These are phyloP conservation scores for Chlorospingus flavigularis DNA, from an alignment of 2,797 vertebrate species.

Conservation along the genomic window DNA sequence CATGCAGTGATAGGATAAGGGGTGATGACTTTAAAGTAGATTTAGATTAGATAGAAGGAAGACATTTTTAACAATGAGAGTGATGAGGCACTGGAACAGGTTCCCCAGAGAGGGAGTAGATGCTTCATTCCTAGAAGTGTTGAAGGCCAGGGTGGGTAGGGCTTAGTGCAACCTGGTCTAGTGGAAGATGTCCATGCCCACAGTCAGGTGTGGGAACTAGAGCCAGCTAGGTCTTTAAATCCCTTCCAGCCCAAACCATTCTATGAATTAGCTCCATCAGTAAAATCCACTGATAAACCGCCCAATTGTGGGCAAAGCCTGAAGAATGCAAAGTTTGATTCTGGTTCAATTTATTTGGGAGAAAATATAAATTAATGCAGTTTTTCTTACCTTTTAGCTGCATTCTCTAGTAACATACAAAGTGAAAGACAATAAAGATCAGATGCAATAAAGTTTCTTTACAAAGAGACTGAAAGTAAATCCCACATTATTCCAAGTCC, in stretches of 20 bases:
- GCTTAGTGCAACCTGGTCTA: background rate
- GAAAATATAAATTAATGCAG: background rate
- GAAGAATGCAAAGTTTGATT: background rate
- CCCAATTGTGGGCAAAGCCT: background rate
- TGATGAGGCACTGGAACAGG: background rate
- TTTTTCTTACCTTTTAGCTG: background rate
- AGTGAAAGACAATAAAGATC: background rate
- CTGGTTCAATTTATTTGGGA: background rate
- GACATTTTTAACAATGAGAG: background rate
- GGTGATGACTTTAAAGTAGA: background rate
- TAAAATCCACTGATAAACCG: background rate
- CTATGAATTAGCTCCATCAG: background rate
- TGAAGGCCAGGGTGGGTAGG: background rate
- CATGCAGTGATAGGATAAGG: background rate
- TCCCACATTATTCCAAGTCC: background rate
- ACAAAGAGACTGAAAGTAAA: background rate
- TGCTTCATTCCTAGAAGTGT: background rate
- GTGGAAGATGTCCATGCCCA: background rate
- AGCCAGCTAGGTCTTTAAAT: background rate
- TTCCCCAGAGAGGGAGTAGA: background rate
- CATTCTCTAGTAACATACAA: background rate
- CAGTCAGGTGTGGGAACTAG: no score
- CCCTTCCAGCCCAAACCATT: background rate
- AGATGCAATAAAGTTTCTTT: background rate
- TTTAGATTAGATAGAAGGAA: background rate